Conservation (phyloP, 2,113 vertebrate species). For the Chloropsis hardwickii region DNA sequence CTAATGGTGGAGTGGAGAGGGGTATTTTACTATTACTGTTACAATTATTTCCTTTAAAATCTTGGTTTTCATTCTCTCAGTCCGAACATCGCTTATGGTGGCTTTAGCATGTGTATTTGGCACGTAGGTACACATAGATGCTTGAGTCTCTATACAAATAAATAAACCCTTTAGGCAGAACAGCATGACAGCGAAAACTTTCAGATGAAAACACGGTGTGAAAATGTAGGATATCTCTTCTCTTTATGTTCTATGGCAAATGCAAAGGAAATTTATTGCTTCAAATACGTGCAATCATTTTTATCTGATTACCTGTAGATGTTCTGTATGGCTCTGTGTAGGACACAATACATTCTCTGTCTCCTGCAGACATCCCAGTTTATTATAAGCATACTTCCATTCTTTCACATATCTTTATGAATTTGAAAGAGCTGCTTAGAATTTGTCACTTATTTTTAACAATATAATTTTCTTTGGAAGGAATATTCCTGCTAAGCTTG, state of each 20-base stretch:
- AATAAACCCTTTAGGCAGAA: constrained; percentile 2
- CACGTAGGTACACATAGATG: not conserved
- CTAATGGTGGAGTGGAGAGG: not conserved
- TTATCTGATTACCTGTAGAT: constrained; percentile 65
- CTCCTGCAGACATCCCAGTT: constrained; percentile 51
- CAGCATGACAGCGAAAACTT: constrained; percentile 16
- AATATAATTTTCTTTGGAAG: constrained; percentile 68
- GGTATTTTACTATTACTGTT: not conserved
- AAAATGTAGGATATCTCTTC: constrained; percentile 37
- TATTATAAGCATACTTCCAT: constrained; percentile 46
- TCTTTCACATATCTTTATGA: constrained; percentile 55
- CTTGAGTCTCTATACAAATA: not conserved
- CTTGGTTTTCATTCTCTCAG: not conserved
- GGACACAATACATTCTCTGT: not conserved
- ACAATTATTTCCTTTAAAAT: not conserved
- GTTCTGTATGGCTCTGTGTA: not conserved
- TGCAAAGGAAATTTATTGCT: constrained; percentile 61
- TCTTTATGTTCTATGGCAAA: constrained; percentile 26
- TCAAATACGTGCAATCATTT: constrained; percentile 54
- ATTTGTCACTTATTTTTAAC: constrained; percentile 72
- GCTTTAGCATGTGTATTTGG: not conserved
- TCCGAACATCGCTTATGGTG: not conserved
- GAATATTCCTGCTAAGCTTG: constrained; percentile 46
- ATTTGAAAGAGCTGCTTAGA: constrained; percentile 59
- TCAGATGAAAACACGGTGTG: constrained; percentile 39